Conservation (phyloP, 2,888 invertebrate genomes). For the Chrysotoxum bicinctum region DNA sequence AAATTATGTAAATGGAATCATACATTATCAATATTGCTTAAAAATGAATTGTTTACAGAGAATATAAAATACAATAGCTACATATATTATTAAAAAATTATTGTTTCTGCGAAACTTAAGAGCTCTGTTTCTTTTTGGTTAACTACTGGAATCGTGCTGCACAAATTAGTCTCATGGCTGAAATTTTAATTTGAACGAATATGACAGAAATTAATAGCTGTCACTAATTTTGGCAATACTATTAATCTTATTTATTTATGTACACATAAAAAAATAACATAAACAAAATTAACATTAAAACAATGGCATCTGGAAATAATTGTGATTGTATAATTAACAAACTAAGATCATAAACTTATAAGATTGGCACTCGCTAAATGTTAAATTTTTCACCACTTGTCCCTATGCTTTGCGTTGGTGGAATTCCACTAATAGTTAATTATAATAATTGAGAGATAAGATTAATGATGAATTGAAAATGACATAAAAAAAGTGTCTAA, state of each 20-base stretch:
- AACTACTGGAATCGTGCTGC: not conserved
- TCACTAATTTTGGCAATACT: not conserved
- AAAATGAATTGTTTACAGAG: not conserved
- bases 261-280: not conserved
- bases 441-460: not conserved
- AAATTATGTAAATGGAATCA: too few species aligned
- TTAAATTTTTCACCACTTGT: not conserved
- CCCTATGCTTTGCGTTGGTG: not conserved
- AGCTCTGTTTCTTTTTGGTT: not conserved
- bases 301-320: not conserved
- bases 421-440: not conserved
- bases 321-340: not conserved
- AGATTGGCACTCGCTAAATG: not conserved
- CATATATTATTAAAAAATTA: too few species aligned
- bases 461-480: not conserved
- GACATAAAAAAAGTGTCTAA: not conserved
- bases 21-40: not conserved
- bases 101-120: too few species aligned
- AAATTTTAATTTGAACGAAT: not conserved
- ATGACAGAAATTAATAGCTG: not conserved
- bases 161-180: not conserved
- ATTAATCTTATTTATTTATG: not conserved
- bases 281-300: not conserved
- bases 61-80: too few species aligned
- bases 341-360: not conserved